Percentiles rank a stretch among this genome's conserved stretches.
Evolutionary conservation across 2,888 invertebrate genomes (phyloP).

Genomic region (Halocaridina rubra): DNA sequence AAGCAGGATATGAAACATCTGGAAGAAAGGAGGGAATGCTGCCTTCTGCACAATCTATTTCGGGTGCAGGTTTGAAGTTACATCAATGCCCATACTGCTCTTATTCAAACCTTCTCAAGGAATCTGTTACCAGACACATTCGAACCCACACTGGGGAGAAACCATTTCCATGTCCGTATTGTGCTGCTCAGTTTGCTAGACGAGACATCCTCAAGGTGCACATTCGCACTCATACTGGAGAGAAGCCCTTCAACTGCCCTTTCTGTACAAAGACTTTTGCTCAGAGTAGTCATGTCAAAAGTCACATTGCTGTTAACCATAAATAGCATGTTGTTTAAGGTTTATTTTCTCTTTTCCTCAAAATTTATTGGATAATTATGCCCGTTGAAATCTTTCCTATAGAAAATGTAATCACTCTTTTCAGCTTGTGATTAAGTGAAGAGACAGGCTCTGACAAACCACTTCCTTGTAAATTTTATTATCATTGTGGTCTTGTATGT

Average conservation of each 20-base stretch:
- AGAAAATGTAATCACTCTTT: too few relatives aligned
- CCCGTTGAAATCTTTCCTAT: too few relatives aligned
- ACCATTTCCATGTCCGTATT: conserved; percentile 23
- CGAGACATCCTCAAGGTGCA: conserved; percentile 25
- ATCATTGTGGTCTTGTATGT: too few relatives aligned
- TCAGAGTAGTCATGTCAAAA: not conserved
- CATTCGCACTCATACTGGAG: conserved; percentile 20
- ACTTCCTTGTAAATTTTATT: too few relatives aligned
- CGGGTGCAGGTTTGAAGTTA: not conserved
- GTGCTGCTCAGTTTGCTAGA: conserved; percentile 1
- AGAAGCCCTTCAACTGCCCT: not conserved
- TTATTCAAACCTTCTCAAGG: not conserved
- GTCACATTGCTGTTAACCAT: not conserved
- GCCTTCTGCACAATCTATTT: not conserved
- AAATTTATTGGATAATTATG: too few relatives aligned
- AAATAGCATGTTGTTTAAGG: not conserved
- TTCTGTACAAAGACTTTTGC: not conserved
- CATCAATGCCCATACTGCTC: not conserved
- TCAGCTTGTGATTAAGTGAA: too few relatives aligned
- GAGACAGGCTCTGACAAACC: too few relatives aligned
- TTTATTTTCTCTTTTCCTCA: too few relatives aligned
- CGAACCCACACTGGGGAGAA: conserved; percentile 32
- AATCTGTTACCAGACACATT: not conserved
- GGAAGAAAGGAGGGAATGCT: too few relatives aligned
- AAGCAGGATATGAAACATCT: too few relatives aligned